phyloP scores from a whole-genome alignment of 37 sponge, comb jelly and placozoan genomes.

The Aplysina aerophoba region DNA sequence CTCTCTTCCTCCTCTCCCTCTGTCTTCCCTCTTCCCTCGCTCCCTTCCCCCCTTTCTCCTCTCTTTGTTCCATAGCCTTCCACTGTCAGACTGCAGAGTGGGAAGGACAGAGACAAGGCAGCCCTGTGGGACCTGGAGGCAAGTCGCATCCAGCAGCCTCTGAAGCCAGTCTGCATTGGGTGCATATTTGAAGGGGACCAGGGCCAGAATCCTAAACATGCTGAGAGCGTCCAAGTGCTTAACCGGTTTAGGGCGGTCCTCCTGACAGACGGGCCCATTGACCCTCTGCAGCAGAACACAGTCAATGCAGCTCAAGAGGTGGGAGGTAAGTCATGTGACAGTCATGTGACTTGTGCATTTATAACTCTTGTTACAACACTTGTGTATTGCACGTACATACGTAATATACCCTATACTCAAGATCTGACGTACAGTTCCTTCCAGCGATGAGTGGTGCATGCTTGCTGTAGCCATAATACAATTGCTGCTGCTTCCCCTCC shows the following conservation, averaged over 20 bases:
- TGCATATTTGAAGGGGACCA: slow-evolving; percentile 48
- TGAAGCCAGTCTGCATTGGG: slow-evolving; percentile 72
- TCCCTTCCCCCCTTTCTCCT: background rate
- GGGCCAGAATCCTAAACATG: background rate
- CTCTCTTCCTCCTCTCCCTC: background rate
- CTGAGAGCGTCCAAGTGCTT: background rate
- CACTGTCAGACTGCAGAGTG: background rate
- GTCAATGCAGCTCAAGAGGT: background rate
- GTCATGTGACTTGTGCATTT: background rate
- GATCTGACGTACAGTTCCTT: no score
- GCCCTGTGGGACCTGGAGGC: slow-evolving; percentile 87
- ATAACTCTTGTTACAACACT: background rate
- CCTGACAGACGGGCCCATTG: background rate
- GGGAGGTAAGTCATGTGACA: background rate
- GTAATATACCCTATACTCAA: no score
- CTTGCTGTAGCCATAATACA: no score
- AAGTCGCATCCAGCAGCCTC: slow-evolving; percentile 57
- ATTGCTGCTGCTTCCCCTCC: no score
- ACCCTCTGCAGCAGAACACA: background rate
- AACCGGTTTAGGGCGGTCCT: background rate
- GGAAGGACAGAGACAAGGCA: slow-evolving; percentile 50
- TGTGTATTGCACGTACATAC: no score
- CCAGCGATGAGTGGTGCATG: no score
- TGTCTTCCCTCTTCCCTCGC: background rate
- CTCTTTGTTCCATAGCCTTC: background rate